These are phyloP conservation scores for Gasteruption jaculator DNA, from an alignment of 2,888 invertebrate species.

Conservation along the genomic window DNA sequence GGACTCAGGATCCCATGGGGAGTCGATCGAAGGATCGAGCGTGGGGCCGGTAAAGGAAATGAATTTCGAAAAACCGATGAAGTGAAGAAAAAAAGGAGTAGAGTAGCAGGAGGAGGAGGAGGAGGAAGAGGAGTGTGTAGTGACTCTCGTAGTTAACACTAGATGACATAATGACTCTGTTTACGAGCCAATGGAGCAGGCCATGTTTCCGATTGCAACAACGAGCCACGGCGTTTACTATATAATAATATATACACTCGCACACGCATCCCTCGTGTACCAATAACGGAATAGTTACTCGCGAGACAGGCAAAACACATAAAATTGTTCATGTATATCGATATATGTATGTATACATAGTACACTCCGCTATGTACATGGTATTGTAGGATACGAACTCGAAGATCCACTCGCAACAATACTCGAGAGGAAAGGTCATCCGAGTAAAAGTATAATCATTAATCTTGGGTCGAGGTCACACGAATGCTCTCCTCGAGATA, in stretches of 20 bases:
- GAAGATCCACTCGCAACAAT: too few relatives aligned
- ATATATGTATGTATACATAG: too few relatives aligned
- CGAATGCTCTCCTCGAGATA: too few relatives aligned
- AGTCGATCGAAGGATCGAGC: conserved; percentile 6
- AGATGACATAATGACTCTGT: conserved; percentile 19
- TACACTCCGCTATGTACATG: too few relatives aligned
- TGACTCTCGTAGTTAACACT: conserved; percentile 10
- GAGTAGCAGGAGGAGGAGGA: background rate
- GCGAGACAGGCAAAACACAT: too few relatives aligned
- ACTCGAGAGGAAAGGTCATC: too few relatives aligned
- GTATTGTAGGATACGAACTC: too few relatives aligned
- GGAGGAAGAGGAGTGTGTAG: conserved; percentile 1
- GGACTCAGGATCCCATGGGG: too few relatives aligned
- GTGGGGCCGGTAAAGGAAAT: conserved; percentile 4
- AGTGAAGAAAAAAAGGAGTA: background rate
- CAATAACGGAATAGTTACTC: background rate
- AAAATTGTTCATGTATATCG: conserved; percentile 7
- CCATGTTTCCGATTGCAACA: conserved; percentile 9
- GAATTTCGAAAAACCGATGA: background rate
- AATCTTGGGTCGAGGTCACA: too few relatives aligned
- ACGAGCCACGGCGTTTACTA: conserved; percentile 4
- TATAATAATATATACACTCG: too few relatives aligned
- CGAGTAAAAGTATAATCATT: too few relatives aligned
- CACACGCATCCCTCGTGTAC: conserved; percentile 1
- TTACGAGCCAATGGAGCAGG: conserved; percentile 13